Percentiles rank a stretch among this genome's conserved stretches.
Evolutionary conservation across 2,113 vertebrate genomes (phyloP).

Genomic region (Gavia stellata): DNA sequence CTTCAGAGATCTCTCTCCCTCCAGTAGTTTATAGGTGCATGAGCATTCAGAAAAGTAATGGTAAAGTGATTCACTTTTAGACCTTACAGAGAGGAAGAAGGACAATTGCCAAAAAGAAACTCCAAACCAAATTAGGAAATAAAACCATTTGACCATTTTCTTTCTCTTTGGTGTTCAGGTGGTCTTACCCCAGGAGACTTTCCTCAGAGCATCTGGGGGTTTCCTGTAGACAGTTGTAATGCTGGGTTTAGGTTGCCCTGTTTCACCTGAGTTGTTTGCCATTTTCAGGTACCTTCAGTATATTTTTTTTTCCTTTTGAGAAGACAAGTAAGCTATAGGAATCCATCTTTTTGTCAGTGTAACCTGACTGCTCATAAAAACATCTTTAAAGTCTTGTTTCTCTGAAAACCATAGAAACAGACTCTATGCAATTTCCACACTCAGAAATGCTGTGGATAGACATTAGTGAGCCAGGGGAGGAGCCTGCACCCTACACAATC

Average conservation of each 20-base stretch:
- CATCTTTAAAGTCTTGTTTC: neutral
- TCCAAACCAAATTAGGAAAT: neutral
- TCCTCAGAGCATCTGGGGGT: neutral
- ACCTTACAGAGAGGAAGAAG: neutral
- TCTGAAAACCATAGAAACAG: neutral
- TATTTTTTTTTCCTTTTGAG: neutral
- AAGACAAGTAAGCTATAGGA: neutral
- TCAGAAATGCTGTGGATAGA: neutral
- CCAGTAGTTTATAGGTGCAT: neutral
- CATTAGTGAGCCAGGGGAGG: neutral
- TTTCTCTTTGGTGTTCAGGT: neutral
- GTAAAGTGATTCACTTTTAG: neutral
- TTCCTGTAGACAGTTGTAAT: neutral
- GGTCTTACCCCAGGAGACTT: neutral
- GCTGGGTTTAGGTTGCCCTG: neutral
- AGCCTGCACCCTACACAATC: neutral
- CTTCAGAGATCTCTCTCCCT: neutral
- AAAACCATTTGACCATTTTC: neutral
- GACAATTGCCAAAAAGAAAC: fast-evolving
- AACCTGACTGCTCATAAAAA: neutral
- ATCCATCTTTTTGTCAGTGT: neutral
- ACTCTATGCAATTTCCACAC: neutral
- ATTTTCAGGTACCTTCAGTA: neutral
- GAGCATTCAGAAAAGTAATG: neutral
- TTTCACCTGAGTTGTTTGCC: neutral